Evolutionary conservation across 2,888 invertebrate species (phyloP).

Genomic region (Rhorus exstirpatorius): DNA sequence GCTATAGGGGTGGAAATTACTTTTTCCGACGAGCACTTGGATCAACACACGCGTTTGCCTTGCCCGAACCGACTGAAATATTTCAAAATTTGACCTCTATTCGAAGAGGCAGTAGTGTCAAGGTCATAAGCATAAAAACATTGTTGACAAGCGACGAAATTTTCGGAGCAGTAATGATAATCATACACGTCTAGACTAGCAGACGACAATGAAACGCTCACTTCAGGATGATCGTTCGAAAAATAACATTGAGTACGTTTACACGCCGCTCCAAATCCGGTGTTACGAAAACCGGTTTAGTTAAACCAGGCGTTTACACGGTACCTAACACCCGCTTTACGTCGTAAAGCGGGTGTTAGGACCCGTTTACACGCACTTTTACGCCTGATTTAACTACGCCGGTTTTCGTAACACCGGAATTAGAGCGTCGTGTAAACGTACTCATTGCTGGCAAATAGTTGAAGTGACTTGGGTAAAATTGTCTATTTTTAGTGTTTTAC

Average conservation of each 20-base stretch:
- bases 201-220: conserved; percentile 17
- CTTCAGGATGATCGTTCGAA: conserved; percentile 23
- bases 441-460: no score
- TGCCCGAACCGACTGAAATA: conserved; percentile 38
- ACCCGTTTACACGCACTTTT: no score
- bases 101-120: conserved; percentile 73
- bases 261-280: no score
- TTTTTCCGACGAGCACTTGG: conserved; percentile 4
- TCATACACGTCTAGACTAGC: conserved; percentile 4
- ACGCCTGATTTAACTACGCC: no score
- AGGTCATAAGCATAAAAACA: conserved; percentile 77
- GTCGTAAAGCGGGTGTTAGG: no score
- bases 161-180: conserved; percentile 37
- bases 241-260: no score
- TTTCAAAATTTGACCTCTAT: conserved; percentile 81
- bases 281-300: no score
- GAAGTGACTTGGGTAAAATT: background rate
- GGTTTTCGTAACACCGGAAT: no score
- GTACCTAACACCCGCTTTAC: no score
- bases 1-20: conserved; percentile 6
- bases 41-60: background rate
- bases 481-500: conserved; percentile 1
- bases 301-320: no score
- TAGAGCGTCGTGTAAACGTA: no score
- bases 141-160: conserved; percentile 50